Evolutionary conservation across 2,888 invertebrate genomes (phyloP), one percentile per base, ranked within the genome.

Genomic region (Philereme vetulata): DNA sequence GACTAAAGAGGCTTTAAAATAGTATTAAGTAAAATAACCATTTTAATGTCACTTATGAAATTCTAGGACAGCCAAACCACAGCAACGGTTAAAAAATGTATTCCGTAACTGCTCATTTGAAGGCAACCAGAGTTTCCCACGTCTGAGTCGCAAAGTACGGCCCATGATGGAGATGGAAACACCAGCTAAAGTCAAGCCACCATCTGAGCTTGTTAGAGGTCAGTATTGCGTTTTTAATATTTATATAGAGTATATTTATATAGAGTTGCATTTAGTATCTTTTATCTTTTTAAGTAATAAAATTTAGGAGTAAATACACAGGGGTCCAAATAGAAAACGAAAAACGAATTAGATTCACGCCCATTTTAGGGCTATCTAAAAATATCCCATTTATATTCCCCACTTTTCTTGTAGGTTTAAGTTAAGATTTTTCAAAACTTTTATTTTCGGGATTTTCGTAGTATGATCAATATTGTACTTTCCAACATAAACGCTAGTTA

Each of bases 41-140:
- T 21, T 21, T 21, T 21, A 21, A 21, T 21, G 21, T 21, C 21
- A 21, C 21, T 21, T 21, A 21, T 21, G 21, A 21, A 6, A 38
- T 78, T 76, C 32, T 72, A 91, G 92, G 72, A 88, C 90, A 11
- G 83, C 78, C 62, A 91, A 87, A 70, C 74, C 82, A 35, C 73
- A 82, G 50, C 64, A 66, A 46, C 80, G 78, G 64, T 72, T 75
- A 58, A 73, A 70, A 62, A 72, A 85, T 83, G 88, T 78, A 56
- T 82, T 77, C 70, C 76, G 70, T 49, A 82, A 88, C 74, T 86
- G 80, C 67, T 93, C 94, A 35, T 94, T 94, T 86, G 94, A 94
- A 76, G 89, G 86, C 21, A 94, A 94, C 80, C 94, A 94, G 79
- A 94, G 94, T 67, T 94, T 93, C 75, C 94, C 94, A n/a, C 70